A percentile compares a stretch with the other conserved stretches of the same genome.
Evolutionary conservation across 2,888 invertebrate genomes (phyloP).

Genomic region (Margaritifera margaritifera): DNA sequence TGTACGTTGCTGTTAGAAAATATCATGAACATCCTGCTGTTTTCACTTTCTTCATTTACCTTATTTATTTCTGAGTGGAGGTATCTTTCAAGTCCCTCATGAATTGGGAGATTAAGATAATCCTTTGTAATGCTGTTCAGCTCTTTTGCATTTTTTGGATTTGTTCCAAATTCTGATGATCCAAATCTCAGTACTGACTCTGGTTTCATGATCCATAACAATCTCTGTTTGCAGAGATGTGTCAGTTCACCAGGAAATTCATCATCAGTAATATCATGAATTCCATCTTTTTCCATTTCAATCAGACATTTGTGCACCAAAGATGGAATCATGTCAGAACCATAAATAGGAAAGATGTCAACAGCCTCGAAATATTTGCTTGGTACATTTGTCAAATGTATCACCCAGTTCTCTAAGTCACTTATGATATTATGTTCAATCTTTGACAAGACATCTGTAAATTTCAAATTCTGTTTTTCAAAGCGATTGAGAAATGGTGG

Average conservation of each 20-base stretch:
- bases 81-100: constrained; percentile 31
- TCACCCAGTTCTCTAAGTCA: constrained; percentile 22
- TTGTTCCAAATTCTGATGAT: background rate
- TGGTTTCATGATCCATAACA: constrained; percentile 37
- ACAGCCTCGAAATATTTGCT: constrained; percentile 10
- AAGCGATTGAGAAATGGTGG: constrained; percentile 60
- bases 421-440: constrained; percentile 13
- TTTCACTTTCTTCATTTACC: background rate
- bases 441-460: constrained; percentile 34
- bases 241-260: constrained; percentile 1
- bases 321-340: constrained; percentile 35
- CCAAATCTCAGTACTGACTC: constrained; percentile 32
- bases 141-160: background rate
- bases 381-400: constrained; percentile 8
- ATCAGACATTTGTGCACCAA: constrained; percentile 14
- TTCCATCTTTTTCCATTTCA: background rate
- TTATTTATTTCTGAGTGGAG: background rate
- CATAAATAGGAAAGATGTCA: constrained; percentile 37
- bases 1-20: constrained; percentile 48
- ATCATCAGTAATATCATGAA: background rate
- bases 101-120: constrained; percentile 39
- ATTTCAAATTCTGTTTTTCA: constrained; percentile 59
- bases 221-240: constrained; percentile 5
- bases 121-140: constrained; percentile 1
- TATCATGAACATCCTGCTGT: constrained; percentile 19